phyloP scores from a whole-genome alignment of 64 coral and sea anemone species.

The Pocillopora verrucosa region DNA sequence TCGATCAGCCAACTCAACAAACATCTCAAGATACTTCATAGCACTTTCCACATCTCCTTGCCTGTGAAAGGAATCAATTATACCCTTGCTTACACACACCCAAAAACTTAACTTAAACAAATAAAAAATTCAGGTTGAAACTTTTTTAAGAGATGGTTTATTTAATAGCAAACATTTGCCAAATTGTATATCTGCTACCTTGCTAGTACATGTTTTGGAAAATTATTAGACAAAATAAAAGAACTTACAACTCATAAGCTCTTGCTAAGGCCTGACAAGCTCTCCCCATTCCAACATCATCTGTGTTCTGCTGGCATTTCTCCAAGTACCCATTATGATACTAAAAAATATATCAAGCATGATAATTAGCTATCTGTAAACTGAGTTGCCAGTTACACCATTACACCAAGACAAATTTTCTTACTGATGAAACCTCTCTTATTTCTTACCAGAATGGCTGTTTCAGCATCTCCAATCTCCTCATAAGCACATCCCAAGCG shows the following conservation, averaged over 20 bases:
- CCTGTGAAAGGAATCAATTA: constrained; percentile 23
- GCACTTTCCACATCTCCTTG: constrained; percentile 91
- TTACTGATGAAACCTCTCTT: background rate
- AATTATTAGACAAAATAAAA: background rate
- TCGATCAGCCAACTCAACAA: constrained; percentile 89
- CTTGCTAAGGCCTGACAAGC: constrained; percentile 89
- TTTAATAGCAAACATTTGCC: too few relatives aligned
- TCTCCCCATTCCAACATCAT: constrained; percentile 92
- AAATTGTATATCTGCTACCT: too few relatives aligned
- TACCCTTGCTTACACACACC: background rate
- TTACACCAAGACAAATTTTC: background rate
- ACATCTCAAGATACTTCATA: constrained; percentile 94
- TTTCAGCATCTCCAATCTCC: constrained; percentile 84
- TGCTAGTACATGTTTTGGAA: background rate
- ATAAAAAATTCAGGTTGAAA: too few relatives aligned
- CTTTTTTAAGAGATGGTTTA: too few relatives aligned
- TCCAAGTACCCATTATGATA: constrained; percentile 93
- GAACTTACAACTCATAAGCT: constrained; percentile 88
- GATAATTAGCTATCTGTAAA: background rate
- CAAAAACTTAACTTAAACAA: background rate
- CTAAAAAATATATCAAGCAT: background rate
- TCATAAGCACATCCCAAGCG: constrained; percentile 85
- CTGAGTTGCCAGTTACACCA: background rate
- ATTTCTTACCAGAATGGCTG: constrained; percentile 86
- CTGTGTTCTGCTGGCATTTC: constrained; percentile 77